Evolutionary conservation across 2,888 invertebrate genomes (phyloP).

Genomic region (Pogonocherus hispidulus): DNA sequence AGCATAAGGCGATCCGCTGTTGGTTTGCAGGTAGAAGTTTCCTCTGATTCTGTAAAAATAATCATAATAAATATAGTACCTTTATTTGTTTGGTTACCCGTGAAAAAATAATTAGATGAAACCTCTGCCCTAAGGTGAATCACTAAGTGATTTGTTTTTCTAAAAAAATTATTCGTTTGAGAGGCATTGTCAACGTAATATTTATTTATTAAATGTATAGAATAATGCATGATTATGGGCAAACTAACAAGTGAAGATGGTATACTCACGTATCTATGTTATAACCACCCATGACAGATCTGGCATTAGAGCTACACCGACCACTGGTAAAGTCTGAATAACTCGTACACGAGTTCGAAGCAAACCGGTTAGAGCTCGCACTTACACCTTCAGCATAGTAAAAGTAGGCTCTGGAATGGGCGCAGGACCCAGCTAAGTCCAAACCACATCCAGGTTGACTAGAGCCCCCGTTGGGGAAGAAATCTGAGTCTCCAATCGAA

Average conservation of each 20-base stretch:
- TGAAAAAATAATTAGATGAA: too few relatives aligned
- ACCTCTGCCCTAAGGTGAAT: too few relatives aligned
- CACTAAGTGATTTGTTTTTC: too few relatives aligned
- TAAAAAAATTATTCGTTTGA: too few relatives aligned
- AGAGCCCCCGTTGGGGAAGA: slow-evolving; percentile 63
- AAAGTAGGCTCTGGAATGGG: slow-evolving; percentile 67
- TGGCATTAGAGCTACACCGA: slow-evolving; percentile 42
- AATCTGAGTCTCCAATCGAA: slow-evolving; percentile 62
- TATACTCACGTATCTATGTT: slow-evolving; percentile 29
- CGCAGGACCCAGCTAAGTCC: slow-evolving; percentile 62
- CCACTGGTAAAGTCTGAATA: slow-evolving; percentile 37
- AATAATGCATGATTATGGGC: too few relatives aligned
- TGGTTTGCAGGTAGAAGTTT: slow-evolving; percentile 73
- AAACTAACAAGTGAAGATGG: too few relatives aligned
- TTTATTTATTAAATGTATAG: too few relatives aligned
- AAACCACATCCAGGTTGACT: slow-evolving; percentile 63
- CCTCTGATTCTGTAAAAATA: slow-evolving; percentile 69
- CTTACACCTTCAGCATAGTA: slow-evolving; percentile 66
- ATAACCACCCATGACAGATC: slow-evolving; percentile 44
- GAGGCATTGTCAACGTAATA: too few relatives aligned
- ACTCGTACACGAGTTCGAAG: slow-evolving; percentile 27
- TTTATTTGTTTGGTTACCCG: too few relatives aligned
- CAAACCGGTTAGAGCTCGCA: background rate
- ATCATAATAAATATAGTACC: too few relatives aligned
- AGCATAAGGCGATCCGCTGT: background rate